Conservation (phyloP, 2,113 vertebrate species). For the Lagopus muta region DNA sequence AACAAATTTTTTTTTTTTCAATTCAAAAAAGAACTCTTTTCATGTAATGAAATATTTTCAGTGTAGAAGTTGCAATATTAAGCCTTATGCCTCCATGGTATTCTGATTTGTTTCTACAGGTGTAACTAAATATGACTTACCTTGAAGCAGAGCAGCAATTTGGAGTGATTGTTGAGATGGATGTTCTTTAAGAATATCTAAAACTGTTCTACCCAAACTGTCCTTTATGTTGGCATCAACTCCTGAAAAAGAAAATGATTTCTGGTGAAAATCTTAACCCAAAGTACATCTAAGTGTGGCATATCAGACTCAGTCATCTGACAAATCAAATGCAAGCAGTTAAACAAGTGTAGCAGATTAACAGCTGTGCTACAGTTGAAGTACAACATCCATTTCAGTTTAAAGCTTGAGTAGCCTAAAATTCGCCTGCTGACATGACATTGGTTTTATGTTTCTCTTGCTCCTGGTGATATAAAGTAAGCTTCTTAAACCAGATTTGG, state of each 20-base stretch:
- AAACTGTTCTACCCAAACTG: constrained; percentile 88
- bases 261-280: constrained; percentile 22
- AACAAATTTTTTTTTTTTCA: not conserved
- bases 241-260: constrained; percentile 80
- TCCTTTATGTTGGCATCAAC: constrained; percentile 92
- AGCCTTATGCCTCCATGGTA: not conserved
- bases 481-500: not conserved
- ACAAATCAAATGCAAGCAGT: not conserved
- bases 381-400: constrained; percentile 2
- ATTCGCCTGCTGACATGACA: not conserved
- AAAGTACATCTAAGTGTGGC: not conserved
- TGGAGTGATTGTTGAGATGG: constrained; percentile 94
- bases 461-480: not conserved
- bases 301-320: not conserved
- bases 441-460: not conserved
- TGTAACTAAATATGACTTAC: constrained; percentile 71
- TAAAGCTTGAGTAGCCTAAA: not conserved
- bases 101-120: not conserved
- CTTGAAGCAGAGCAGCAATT: constrained; percentile 93
- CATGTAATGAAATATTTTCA: not conserved
- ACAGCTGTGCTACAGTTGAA: not conserved
- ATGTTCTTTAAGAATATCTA: constrained; percentile 94
- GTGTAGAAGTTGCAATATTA: not conserved
- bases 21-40: not conserved
- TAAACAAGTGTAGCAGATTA: not conserved